Conservation (phyloP, 2,113 vertebrate genomes). For the Elachura formosa region DNA sequence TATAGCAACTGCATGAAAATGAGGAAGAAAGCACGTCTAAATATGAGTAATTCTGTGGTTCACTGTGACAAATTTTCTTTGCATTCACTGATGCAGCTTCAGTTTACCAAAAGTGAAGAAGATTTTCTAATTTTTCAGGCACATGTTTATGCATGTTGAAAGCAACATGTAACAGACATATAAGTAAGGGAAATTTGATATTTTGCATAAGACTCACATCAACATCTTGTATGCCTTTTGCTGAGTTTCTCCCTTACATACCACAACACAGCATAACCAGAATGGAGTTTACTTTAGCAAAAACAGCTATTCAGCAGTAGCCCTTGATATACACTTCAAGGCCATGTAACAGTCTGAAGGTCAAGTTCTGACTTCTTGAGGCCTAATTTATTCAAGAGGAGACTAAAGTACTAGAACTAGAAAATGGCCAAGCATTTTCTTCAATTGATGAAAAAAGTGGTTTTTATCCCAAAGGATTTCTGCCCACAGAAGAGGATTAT, state of each 20-base stretch:
- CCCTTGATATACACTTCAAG: constrained; percentile 32
- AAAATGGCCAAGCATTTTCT: constrained; percentile 40
- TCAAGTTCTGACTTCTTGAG: constrained; percentile 49
- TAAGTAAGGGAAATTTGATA: background rate
- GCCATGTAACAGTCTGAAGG: constrained; percentile 34
- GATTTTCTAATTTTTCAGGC: background rate
- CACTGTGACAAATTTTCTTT: background rate
- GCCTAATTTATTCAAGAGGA: constrained; percentile 59
- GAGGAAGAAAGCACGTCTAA: background rate
- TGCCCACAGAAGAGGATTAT: constrained; percentile 57
- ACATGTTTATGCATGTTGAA: background rate
- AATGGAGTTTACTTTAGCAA: background rate
- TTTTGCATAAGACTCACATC: background rate
- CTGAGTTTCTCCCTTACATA: background rate
- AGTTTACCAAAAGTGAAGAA: background rate
- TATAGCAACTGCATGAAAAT: background rate
- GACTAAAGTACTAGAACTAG: constrained; percentile 25
- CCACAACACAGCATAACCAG: background rate
- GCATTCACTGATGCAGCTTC: background rate
- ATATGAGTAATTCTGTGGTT: background rate
- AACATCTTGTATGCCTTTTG: background rate
- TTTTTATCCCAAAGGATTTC: constrained; percentile 34
- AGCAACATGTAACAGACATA: background rate
- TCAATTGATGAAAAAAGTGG: constrained; percentile 30
- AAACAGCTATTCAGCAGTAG: constrained; percentile 27